phyloP scores from a whole-genome alignment of 2,113 vertebrate species.

The Pomatorhinus ruficollis region DNA sequence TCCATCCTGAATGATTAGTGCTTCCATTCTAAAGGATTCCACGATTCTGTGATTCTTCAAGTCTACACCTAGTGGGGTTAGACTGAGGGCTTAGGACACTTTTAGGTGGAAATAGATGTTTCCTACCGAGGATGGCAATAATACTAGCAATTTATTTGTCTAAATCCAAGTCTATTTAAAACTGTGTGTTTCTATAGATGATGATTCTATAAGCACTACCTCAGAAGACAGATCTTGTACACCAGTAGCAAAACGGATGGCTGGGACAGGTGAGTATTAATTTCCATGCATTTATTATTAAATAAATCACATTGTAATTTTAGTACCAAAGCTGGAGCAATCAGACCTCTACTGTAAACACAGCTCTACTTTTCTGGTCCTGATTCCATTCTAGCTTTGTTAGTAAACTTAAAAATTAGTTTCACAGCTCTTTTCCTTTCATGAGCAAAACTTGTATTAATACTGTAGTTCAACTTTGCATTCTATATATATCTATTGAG shows the following conservation, averaged over 20 bases:
- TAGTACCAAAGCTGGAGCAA: background rate
- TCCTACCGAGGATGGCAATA: background rate
- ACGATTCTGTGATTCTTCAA: background rate
- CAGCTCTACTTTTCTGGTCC: background rate
- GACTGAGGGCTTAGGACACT: background rate
- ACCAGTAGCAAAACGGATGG: background rate
- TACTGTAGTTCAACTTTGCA: background rate
- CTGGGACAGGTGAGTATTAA: constrained; percentile 27
- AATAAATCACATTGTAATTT: background rate
- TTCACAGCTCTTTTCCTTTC: background rate
- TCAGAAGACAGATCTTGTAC: constrained; percentile 64
- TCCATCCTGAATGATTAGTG: background rate
- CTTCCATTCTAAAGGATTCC: background rate
- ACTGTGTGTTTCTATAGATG: constrained; percentile 48
- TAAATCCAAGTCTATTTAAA: background rate
- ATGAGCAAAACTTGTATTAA: background rate
- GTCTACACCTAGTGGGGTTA: background rate
- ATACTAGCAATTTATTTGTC: background rate
- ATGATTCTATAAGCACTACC: constrained; percentile 57
- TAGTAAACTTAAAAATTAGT: background rate
- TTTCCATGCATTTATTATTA: background rate
- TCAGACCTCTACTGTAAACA: background rate
- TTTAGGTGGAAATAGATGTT: background rate
- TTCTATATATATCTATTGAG: background rate
- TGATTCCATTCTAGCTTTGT: background rate